Base-by-base conservation (phyloP, 2,797 vertebrate genomes). In the Tangara arthus region DNA sequence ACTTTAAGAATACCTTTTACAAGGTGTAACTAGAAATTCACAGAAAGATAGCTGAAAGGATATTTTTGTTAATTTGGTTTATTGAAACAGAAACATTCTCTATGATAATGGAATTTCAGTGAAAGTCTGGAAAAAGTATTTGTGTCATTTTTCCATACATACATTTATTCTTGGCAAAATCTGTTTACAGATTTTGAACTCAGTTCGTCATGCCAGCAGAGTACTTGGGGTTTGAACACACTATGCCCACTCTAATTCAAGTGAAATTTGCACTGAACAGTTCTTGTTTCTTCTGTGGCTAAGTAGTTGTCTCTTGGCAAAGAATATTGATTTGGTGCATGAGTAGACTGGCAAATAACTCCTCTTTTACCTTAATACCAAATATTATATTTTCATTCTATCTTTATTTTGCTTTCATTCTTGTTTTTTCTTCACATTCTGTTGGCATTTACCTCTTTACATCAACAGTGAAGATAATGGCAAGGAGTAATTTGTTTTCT, bases 131-230 rank as follows among this genome's bases (percentile, higher is more conserved):
- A 11, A 77, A 44, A 47, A 11, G 5, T 34, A 11, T 32, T 70
- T 66, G 9, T 78, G 11, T 69, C 23, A 34, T 35, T 83, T 65
- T 11, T 34, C 49, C 21, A 35, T 49, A 23, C 9, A 28, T 42
- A 8, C 3, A 16, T 76, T 80, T 44, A 42, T 22, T 53, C 8
- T 26, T 12, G 39, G 9, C 13, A 41, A 53, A 69, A 64, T 46
- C 4, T 41, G 12, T 53, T 69, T 16, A 50, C 4, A 69, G 23
- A 49, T 65, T 93, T 90, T 90, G 27, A 86, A 11, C 26, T 49
- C 32, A 49, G 1, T 47, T 83, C 26, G n/a, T 73, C 0, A 0
- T 61, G 23, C 30, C 20, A 50, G 15, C 28, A 30, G 20, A 64
- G 16, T 49, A 56, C 7, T 34, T n/a, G 8, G 30, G 8, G 12